Evolutionary conservation across 37 sponge, comb jelly and placozoan genomes (phyloP), one percentile per base, ranked within the genome.

Genomic region (Hexactinellida sp.): DNA sequence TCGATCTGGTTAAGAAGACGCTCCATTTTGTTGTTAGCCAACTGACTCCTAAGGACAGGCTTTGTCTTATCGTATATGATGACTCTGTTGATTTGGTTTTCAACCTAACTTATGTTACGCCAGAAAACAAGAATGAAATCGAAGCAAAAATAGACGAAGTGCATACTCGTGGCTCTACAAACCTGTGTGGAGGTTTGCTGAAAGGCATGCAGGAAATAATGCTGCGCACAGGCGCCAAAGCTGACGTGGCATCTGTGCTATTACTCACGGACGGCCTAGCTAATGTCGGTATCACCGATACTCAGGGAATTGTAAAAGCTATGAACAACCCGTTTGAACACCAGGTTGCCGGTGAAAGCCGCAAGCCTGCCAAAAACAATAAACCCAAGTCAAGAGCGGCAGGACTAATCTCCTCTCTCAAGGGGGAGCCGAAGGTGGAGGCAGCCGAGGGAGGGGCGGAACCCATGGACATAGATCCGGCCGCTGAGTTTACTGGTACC

Each of bases 191-290:
- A 7, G 96, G 96, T 1, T 88, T 95, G 1, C 37, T 92, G 24
- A 89, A 87, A 82, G 96, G 84, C 1, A 94, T 94, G 91, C 85
- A 92, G 71, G 85, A 89, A 83, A 39, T 94, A 30, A 85, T 39
- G 38, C 37, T 24, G 3, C 83, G 88, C 21, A 82, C 37, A 47
- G 89, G 88, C 1, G 36, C 0, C 24, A 92, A 85, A 82, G 91
- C 92, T 34, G 32, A 93, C 47, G 96, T 95, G 25, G 90, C 92
- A 38, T 93, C 96, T 21, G 94, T 95, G 13, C 90, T 95, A 3
- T 88, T 95, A 83, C 83, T 95, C 38, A 95, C 96, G 38, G 96
- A 95, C 83, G 96, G 96, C 21, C 85, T 90, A 32, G 96, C 96
- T 19, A 93, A 93, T 51, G 47, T 82, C 23, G 93, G 96, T 0